Evolutionary conservation across 2,113 vertebrate species (phyloP), one percentile per base, ranked within the genome.

Genomic region (Ochotona curzoniae): DNA sequence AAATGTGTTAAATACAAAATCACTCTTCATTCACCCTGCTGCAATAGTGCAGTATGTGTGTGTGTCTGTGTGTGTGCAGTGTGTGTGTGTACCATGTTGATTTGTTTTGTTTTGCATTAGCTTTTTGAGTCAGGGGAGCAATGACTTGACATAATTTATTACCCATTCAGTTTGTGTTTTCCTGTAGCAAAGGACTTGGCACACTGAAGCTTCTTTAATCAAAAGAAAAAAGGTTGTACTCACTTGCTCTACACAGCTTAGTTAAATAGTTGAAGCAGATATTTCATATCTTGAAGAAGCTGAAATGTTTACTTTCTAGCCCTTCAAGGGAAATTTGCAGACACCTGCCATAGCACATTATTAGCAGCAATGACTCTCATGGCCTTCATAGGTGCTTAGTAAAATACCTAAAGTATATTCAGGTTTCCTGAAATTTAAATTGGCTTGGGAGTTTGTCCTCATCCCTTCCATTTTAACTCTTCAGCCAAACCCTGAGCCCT

Each of bases 1-100:
- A 96, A 89, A n/a, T 61, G 32, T 54, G 17, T 94, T 89, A 95
- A 97, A 93, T 90, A 69, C 28, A 49, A 60, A 94, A 47, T 89
- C 73, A 90, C 35, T 96, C 71, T 95, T 94, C 60, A 75, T 66
- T 92, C 32, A 91, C 51, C 80, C 87, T 81, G 7, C 95, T 96
- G 57, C 26, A 97, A 86, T 85, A 95, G 96, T 67, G 90, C 44
- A 84, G 92, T 90, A 89, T 73, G 96, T 97, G 76, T 60, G 0
- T 90, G 38, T 44, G 38, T 44, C 38, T 73, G 96, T 97, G 76
- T 60, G 0, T 90, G 38, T 44, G 5, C 32, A 26, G 47, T 61
- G 13, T 25, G 10, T 35, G 7, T 30, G 28, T 10, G 26, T 32
- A 60, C 70, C 80, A 25, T 32, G 54, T 70, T 73, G 79, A 83